A percentile compares a stretch with the other conserved stretches of the same genome.
These are phyloP conservation scores for Orius laevigatus DNA, from an alignment of 1,140 invertebrate species.

Conservation along the genomic window DNA sequence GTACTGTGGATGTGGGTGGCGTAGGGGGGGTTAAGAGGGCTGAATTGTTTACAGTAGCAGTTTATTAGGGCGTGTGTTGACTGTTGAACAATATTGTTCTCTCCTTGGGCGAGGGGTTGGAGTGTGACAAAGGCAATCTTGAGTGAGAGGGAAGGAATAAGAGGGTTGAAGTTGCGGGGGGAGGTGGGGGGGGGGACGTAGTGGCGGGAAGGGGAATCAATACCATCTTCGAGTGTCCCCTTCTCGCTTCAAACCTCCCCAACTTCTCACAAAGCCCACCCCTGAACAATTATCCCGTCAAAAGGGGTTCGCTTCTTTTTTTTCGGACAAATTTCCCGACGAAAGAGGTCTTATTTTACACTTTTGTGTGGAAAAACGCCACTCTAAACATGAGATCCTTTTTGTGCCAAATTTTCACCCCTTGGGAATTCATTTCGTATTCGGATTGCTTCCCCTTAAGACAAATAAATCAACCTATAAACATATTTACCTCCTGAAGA, in stretches of 20 bases:
- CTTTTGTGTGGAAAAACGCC: too few relatives aligned
- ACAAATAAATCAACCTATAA: too few relatives aligned
- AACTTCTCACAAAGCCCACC: not conserved
- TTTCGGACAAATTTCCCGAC: too few relatives aligned
- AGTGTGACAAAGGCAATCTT: slow-evolving; percentile 9
- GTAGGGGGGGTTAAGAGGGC: not conserved
- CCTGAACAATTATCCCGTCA: slow-evolving; percentile 4
- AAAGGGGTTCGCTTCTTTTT: not conserved
- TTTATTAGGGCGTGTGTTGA: slow-evolving; percentile 8
- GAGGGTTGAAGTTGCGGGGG: not conserved
- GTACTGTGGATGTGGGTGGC: too few relatives aligned
- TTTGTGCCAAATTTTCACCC: too few relatives aligned
- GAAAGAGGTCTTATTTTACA: too few relatives aligned
- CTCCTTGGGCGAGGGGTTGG: not conserved
- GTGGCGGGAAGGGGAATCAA: slow-evolving; percentile 3
- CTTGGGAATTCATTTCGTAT: too few relatives aligned
- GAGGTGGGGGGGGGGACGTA: not conserved
- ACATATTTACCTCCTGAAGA: too few relatives aligned
- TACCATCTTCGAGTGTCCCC: slow-evolving; percentile 8
- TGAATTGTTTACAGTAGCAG: slow-evolving; percentile 3
- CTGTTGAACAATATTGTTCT: slow-evolving; percentile 9
- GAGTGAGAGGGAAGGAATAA: not conserved
- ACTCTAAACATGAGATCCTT: too few relatives aligned
- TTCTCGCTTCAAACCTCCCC: not conserved
- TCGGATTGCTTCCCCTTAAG: too few relatives aligned